Conservation (phyloP, 2,797 vertebrate genomes). For the Manis crassicaudata region DNA sequence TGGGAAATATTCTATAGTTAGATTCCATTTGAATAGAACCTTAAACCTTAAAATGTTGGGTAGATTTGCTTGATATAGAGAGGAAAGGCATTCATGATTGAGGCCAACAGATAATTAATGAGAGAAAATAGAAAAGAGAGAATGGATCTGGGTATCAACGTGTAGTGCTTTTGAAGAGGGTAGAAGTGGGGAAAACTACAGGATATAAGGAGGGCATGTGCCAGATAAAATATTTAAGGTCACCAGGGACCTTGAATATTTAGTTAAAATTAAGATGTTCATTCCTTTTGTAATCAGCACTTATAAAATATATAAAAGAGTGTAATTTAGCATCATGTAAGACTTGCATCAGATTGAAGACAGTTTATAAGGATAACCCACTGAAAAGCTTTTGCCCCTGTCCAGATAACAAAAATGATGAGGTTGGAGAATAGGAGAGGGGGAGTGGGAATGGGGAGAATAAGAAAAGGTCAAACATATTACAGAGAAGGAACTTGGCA, state of each 20-base stretch:
- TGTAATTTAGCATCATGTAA: background rate
- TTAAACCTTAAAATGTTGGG: background rate
- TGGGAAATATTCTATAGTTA: background rate
- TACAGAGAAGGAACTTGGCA: background rate
- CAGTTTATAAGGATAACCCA: background rate
- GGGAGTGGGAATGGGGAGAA: background rate
- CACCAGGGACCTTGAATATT: background rate
- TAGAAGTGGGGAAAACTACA: background rate
- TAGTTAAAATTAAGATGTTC: background rate
- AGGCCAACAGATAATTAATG: background rate
- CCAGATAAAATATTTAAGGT: no score
- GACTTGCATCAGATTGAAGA: background rate
- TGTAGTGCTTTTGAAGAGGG: background rate
- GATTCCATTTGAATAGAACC: background rate
- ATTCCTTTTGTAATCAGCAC: background rate
- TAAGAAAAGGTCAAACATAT: background rate
- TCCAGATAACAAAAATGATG: background rate
- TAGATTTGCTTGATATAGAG: background rate
- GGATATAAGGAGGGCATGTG: background rate
- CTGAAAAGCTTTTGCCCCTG: background rate
- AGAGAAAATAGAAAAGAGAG: background rate
- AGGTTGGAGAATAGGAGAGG: background rate
- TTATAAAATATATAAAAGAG: background rate
- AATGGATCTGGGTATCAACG: background rate
- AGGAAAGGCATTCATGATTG: background rate